These are phyloP conservation scores for Pseudomyrmex dendroicus DNA, from an alignment of 1,140 invertebrate species.

Conservation along the genomic window DNA sequence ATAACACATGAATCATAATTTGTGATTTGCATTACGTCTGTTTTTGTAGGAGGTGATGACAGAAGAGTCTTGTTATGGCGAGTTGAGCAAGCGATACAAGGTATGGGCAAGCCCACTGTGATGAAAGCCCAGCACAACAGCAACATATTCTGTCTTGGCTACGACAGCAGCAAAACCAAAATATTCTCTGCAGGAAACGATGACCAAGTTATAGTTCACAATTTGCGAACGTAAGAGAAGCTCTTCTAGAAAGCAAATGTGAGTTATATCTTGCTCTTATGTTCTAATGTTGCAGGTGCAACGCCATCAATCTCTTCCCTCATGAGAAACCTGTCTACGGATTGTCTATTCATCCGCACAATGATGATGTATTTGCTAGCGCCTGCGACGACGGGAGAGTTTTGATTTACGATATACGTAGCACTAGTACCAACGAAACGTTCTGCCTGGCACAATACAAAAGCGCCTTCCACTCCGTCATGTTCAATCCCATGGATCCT, in stretches of 20 bases:
- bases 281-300: slow-evolving; percentile 85
- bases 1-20: neutral
- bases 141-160: slow-evolving; percentile 97
- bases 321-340: slow-evolving; percentile 96
- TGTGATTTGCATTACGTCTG: neutral
- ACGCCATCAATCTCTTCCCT: slow-evolving; percentile 90
- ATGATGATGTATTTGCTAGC: slow-evolving; percentile 93
- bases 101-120: slow-evolving; percentile 86
- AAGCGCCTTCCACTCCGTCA: slow-evolving; percentile 94
- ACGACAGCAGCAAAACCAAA: slow-evolving; percentile 91
- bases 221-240: slow-evolving; percentile 89
- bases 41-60: slow-evolving; percentile 93
- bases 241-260: neutral
- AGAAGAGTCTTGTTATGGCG: slow-evolving; percentile 95
- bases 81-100: slow-evolving; percentile 91
- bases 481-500: slow-evolving; percentile 94
- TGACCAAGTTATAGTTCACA: slow-evolving; percentile 96
- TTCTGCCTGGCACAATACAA: slow-evolving; percentile 88
- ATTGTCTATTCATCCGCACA: slow-evolving; percentile 93
- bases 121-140: slow-evolving; percentile 95
- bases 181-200: slow-evolving; percentile 98
- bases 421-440: slow-evolving; percentile 87
- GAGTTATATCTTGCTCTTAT: neutral
- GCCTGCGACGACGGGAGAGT: slow-evolving; percentile 96
- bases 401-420: slow-evolving; percentile 93